Percentiles rank a stretch among this genome's conserved stretches.
Conservation (phyloP, 2,888 invertebrate genomes). For the Caenorhabditis virilis region DNA sequence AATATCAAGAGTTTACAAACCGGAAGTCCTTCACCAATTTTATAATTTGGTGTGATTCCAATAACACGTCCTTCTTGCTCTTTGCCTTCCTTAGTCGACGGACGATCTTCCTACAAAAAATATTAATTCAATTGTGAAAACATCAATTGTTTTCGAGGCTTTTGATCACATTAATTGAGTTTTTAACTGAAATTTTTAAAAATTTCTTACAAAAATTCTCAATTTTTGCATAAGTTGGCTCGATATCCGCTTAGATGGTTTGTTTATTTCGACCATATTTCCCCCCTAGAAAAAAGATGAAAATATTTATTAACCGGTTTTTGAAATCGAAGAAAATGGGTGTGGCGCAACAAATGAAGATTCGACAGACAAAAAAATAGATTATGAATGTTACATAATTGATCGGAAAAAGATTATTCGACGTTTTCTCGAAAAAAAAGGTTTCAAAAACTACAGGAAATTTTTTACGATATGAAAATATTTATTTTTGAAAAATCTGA, state of each 20-base stretch:
- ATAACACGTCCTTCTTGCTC: conserved; percentile 46
- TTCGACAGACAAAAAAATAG: too few relatives aligned
- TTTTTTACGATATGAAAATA: too few relatives aligned
- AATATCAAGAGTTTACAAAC: too few relatives aligned
- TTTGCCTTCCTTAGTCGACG: conserved; percentile 47
- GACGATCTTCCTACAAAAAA: conserved; percentile 50
- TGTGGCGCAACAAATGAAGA: not conserved
- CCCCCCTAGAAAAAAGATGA: not conserved
- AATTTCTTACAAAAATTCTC: conserved; percentile 30
- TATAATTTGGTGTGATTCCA: conserved; percentile 65
- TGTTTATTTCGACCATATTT: conserved; percentile 27
- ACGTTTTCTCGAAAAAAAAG: too few relatives aligned
- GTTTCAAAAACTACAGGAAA: too few relatives aligned
- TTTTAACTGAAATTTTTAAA: too few relatives aligned
- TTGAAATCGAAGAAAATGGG: not conserved
- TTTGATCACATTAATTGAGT: not conserved
- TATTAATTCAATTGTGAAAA: not conserved
- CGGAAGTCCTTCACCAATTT: conserved; percentile 56
- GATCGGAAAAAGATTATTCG: too few relatives aligned
- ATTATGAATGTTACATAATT: too few relatives aligned
- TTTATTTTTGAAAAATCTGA: too few relatives aligned
- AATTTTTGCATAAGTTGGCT: conserved; percentile 23
- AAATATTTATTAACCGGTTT: not conserved
- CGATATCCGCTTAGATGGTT: conserved; percentile 30
- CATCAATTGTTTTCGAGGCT: not conserved